Percentiles rank a stretch among this genome's conserved stretches.
These are phyloP conservation scores for Nemotelus nigrinus DNA, from an alignment of 2,888 invertebrate species.

Conservation along the genomic window DNA sequence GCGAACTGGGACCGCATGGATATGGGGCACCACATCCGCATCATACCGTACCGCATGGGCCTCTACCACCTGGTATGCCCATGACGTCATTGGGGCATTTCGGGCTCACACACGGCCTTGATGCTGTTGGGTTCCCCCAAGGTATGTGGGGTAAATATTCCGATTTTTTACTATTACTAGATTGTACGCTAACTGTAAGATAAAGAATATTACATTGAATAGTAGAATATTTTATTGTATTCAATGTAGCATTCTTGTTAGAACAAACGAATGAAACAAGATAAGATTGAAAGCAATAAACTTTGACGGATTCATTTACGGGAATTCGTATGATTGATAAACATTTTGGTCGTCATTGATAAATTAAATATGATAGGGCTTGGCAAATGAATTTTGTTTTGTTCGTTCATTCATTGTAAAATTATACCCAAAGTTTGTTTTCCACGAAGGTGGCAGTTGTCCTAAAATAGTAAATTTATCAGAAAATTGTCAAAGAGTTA, in stretches of 20 bases:
- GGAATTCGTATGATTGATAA: no score
- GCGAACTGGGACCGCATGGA: conserved; percentile 64
- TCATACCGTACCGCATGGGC: conserved; percentile 64
- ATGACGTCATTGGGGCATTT: conserved; percentile 65
- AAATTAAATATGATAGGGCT: no score
- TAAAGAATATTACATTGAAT: conserved; percentile 20
- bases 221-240: not conserved
- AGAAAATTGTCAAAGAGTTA: no score
- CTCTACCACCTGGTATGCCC: conserved; percentile 65
- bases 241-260: conserved; percentile 15
- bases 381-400: no score
- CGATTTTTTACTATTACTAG: conserved; percentile 16
- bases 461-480: no score
- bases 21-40: conserved; percentile 65
- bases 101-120: conserved; percentile 65
- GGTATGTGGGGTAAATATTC: conserved; percentile 67
- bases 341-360: no score
- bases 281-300: no score
- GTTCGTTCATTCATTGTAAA: no score
- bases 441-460: no score
- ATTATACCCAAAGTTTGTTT: no score
- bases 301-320: no score
- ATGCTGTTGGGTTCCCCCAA: conserved; percentile 66
- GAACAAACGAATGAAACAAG: no score
- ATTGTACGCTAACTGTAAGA: conserved; percentile 4